These are phyloP conservation scores for Dermochelys coriacea DNA, from an alignment of 2,797 vertebrate species.

Conservation along the genomic window DNA sequence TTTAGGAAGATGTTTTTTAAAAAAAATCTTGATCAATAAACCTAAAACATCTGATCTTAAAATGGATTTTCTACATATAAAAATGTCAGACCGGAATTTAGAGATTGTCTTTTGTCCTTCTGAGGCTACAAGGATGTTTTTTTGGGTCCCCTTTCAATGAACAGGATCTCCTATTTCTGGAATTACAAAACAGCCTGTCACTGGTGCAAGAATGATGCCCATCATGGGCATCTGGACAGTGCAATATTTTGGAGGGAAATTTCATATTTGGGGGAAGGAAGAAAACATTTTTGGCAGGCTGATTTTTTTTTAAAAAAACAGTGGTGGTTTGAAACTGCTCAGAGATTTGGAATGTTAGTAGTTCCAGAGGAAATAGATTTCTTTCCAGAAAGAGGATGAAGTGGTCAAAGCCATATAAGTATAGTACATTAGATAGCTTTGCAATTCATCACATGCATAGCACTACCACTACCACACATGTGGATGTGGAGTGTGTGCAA, in stretches of 20 bases:
- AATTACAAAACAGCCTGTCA: not conserved
- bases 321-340: conserved; percentile 69
- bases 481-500: not conserved
- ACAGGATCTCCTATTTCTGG: not conserved
- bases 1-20: not conserved
- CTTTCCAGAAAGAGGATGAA: conserved; percentile 41
- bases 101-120: not conserved
- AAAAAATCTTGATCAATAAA: not conserved
- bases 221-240: not conserved
- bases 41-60: not conserved
- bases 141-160: not conserved
- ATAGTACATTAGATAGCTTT: not conserved
- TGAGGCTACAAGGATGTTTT: not conserved
- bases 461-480: not conserved
- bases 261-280: conserved; percentile 52
- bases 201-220: not conserved
- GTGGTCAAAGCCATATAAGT: not conserved
- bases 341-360: conserved; percentile 65
- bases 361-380: conserved; percentile 66
- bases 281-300: conserved; percentile 69
- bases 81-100: not conserved
- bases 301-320: conserved; percentile 59
- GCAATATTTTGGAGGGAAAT: conserved; percentile 25
- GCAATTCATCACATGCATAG: not conserved
- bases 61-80: not conserved